Base-by-base conservation (phyloP, 2,113 vertebrate genomes). In the Oryzias javanicus region DNA sequence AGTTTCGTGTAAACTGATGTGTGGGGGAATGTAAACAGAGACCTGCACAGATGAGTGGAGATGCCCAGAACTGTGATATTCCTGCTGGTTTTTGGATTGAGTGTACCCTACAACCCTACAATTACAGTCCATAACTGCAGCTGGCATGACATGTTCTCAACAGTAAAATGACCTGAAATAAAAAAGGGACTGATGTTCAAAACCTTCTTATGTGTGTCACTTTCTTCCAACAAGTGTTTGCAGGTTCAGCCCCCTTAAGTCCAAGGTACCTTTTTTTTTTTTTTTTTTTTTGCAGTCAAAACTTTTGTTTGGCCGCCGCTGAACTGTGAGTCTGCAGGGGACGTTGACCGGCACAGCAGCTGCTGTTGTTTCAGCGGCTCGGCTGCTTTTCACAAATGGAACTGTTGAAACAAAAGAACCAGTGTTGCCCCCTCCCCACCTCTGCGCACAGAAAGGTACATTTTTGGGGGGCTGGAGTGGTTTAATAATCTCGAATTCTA, bases 321-420 rank as follows among this genome's bases (percentile, higher is more conserved):
- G 65, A 74, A 12, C 8, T 35, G 35, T 35, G 56, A 10, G 7
- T 53, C 54, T 68, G 55, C 24, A 79, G 60, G 67, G 53, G 86
- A 83, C 62, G 77, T 82, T 74, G 72, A 85, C 73, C 83, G 83
- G 85, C 76, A 82, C 79, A 66, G 83, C 77, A 35, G 35, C 35
- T 12, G 35, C 35, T 35, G 35, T 35, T 35, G 35, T 35, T 35
- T 35, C 35, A 12, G 71, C 16, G 52, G 55, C 79, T 85, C 76
- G 88, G 82, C 74, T 80, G 76, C 89, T 89, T 89, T 87, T 89
- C 89, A 86, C 89, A 92, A 87, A 79, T 91, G 91, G 89, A 76
- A 82, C 74, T 79, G 60, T 68, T 74, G 81, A 90, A 90, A 92
- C 90, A 91, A 92, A 88, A 89, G 86, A 55, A 73, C 88, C 83